These are phyloP conservation scores for Grallaria varia DNA, from an alignment of 2,113 vertebrate genomes.

Conservation along the genomic window DNA sequence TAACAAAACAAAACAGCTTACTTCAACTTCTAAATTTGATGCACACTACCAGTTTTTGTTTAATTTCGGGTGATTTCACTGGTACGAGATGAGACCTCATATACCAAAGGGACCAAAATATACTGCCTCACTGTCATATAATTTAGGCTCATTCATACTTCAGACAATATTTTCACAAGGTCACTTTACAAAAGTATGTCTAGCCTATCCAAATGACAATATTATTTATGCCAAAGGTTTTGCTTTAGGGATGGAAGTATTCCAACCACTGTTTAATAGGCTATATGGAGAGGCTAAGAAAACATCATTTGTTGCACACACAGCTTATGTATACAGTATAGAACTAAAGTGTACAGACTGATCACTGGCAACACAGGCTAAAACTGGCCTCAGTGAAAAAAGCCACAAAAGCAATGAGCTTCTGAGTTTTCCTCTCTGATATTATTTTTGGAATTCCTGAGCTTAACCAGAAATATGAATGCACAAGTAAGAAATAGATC, in stretches of 20 bases:
- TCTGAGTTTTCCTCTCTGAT: constrained; percentile 73
- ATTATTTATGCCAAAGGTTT: constrained; percentile 82
- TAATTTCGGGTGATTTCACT: constrained; percentile 61
- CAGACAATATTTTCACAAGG: constrained; percentile 83
- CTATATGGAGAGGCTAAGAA: constrained; percentile 76
- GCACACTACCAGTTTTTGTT: neutral
- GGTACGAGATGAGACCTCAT: constrained; percentile 69
- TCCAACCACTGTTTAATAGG: constrained; percentile 77
- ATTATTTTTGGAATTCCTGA: constrained; percentile 77
- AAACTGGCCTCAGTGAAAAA: constrained; percentile 60
- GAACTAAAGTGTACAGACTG: constrained; percentile 72
- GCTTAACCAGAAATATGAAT: constrained; percentile 75
- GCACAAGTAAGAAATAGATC: constrained; percentile 71
- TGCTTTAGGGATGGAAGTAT: constrained; percentile 71
- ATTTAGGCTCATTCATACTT: constrained; percentile 78
- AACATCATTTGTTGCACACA: constrained; percentile 76
- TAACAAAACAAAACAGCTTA: neutral
- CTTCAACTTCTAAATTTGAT: constrained; percentile 50
- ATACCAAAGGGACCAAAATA: constrained; percentile 59
- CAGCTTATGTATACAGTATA: constrained; percentile 72
- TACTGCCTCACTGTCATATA: constrained; percentile 76
- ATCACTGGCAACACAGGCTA: constrained; percentile 69
- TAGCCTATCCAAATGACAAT: constrained; percentile 80
- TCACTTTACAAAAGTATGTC: constrained; percentile 78
- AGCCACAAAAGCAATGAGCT: constrained; percentile 76